Evolutionary conservation across 2,888 invertebrate genomes (phyloP), one percentile per base, ranked within the genome.

Genomic region (Junonia oenone): DNA sequence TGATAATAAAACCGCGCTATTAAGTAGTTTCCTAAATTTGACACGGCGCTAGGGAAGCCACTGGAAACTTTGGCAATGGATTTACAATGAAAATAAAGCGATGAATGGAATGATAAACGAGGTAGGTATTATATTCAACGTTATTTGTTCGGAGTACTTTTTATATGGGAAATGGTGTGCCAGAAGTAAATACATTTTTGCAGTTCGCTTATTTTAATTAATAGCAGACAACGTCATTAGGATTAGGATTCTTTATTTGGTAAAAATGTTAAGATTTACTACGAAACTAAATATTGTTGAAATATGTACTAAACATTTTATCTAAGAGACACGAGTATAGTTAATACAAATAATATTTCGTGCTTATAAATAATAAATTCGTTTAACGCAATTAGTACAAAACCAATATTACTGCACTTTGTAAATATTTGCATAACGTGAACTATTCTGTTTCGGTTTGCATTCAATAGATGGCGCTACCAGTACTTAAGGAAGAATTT

Each of bases 21-120:
- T 77, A 78, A 80, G 70, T 72, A 77, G 83, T 85, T 85, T 83
- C 81, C 73, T 71, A 76, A 83, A 82, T 83, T 81, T 78, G 78
- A 81, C 84, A 80, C 79, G 73, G 73, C 68, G 67, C 67, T 77
- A 68, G 72, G 68, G 70, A 76, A 71, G 71, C 71, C 72, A 74
- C 73, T 71, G 66, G 70, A 74, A 75, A 76, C 72, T 79, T 71
- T 71, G 62, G 63, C 59, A 59, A 61, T 62, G 57, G 59, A 58
- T 65, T 65, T 62, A 64, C 66, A 67, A 52, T 56, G 55, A 64
- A 59, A 55, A 63, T 58, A 56, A 59, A 61, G 53, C 57, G 58
- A 61, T 59, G 60, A 59, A 63, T 58, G 58, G 54, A 64, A 59
- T 48, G 58, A 31, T 38, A 40, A 58, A 48, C 11, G 38, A 22